Conservation (phyloP, 2,888 invertebrate species). For the Ophion ventricosus region DNA sequence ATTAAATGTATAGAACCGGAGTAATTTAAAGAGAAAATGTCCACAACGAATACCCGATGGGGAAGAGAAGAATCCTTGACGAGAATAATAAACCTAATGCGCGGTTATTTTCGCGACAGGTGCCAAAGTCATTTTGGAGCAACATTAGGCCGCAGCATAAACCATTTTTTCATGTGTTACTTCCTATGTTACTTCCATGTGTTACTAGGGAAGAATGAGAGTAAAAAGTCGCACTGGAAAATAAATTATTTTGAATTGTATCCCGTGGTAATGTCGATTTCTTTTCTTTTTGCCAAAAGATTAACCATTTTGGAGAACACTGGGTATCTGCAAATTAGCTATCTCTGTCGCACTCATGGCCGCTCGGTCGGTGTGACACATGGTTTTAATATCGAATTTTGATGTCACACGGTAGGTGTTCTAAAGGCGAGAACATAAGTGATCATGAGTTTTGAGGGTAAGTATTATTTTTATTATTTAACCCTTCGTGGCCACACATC, state of each 20-base stretch:
- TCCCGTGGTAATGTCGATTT: background rate
- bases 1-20: conserved; percentile 76
- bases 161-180: background rate
- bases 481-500: too few relatives aligned
- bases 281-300: too few relatives aligned
- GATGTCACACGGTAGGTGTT: too few relatives aligned
- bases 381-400: too few relatives aligned
- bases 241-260: background rate
- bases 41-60: background rate
- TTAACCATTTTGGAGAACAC: too few relatives aligned
- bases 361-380: too few relatives aligned
- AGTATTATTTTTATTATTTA: too few relatives aligned
- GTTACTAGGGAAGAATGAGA: background rate
- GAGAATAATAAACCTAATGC: background rate
- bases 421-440: too few relatives aligned
- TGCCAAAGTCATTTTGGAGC: too few relatives aligned
- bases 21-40: background rate
- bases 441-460: too few relatives aligned
- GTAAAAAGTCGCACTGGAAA: background rate
- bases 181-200: background rate
- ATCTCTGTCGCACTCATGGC: too few relatives aligned
- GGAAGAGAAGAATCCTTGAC: background rate
- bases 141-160: background rate
- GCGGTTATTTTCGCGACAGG: background rate
- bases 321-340: too few relatives aligned